These are phyloP conservation scores for Chesias legatella DNA, from an alignment of 2,888 invertebrate species.

Conservation along the genomic window DNA sequence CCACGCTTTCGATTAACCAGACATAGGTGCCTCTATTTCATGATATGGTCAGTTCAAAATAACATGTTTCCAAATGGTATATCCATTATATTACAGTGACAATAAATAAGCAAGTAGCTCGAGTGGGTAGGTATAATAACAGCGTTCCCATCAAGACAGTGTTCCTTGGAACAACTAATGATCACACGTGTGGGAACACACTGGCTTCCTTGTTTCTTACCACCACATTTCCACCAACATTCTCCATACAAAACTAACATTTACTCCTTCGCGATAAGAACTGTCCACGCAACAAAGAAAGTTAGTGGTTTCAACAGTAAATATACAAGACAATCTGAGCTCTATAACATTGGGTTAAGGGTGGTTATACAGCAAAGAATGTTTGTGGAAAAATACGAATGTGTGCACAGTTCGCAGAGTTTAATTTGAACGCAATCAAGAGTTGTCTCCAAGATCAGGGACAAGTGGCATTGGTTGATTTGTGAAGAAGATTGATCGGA, in stretches of 20 bases:
- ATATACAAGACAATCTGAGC: not conserved
- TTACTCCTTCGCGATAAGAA: conserved; percentile 7
- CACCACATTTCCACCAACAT: conserved; percentile 4
- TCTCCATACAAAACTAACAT: conserved; percentile 1
- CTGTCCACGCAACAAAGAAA: conserved; percentile 4
- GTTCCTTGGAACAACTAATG: conserved; percentile 66
- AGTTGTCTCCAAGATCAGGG: conserved; percentile 11
- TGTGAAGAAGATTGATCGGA: not conserved
- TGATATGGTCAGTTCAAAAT: not conserved
- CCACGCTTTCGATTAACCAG: no score
- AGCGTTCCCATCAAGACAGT: conserved; percentile 52
- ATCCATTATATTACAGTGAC: conserved; percentile 19
- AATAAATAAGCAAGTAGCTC: conserved; percentile 21
- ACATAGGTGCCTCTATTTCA: no score
- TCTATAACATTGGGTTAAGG: not conserved
- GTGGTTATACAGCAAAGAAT: not conserved
- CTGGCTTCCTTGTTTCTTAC: conserved; percentile 50
- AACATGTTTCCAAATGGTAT: conserved; percentile 7
- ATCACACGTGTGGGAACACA: conserved; percentile 58
- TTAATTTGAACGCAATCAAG: conserved; percentile 13
- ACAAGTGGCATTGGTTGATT: conserved; percentile 2
- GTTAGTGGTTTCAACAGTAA: not conserved
- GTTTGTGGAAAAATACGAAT: conserved; percentile 1
- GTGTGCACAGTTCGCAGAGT: conserved; percentile 9
- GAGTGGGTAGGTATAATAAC: conserved; percentile 43